These are phyloP conservation scores for Ceryle rudis DNA, from an alignment of 2,797 vertebrate species.

Conservation along the genomic window DNA sequence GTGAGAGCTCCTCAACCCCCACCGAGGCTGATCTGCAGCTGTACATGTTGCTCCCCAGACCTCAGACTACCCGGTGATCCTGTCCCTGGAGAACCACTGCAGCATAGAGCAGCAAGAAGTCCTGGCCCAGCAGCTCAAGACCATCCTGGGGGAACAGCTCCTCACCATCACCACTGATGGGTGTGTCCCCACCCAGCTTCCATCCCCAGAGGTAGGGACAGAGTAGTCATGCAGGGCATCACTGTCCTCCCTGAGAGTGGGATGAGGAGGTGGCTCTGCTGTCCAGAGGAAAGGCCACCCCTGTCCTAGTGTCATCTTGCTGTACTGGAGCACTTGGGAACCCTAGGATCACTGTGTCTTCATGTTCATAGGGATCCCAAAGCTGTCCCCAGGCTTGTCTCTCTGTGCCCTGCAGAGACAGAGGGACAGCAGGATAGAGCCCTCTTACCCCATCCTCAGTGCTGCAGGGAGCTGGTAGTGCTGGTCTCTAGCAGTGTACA, in stretches of 20 bases:
- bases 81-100: constrained; percentile 97
- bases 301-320: neutral
- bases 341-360: neutral
- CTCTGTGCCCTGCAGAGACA: neutral
- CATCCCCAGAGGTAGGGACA: constrained; percentile 88
- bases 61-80: constrained; percentile 91
- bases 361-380: neutral
- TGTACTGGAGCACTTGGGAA: neutral
- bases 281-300: neutral
- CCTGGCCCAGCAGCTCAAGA: constrained; percentile 85
- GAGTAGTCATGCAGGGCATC: neutral
- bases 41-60: constrained; percentile 67
- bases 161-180: constrained; percentile 81
- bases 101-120: constrained; percentile 89
- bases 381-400: neutral
- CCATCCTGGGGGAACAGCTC: constrained; percentile 88
- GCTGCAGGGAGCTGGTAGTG: neutral
- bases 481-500: neutral
- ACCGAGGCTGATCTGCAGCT: neutral
- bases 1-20: neutral
- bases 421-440: neutral
- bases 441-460: neutral
- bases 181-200: constrained; percentile 79
- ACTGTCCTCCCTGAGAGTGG: neutral
- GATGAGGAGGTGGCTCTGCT: neutral